Conservation (phyloP, 2,113 vertebrate species). For the Nymphicus hollandicus region DNA sequence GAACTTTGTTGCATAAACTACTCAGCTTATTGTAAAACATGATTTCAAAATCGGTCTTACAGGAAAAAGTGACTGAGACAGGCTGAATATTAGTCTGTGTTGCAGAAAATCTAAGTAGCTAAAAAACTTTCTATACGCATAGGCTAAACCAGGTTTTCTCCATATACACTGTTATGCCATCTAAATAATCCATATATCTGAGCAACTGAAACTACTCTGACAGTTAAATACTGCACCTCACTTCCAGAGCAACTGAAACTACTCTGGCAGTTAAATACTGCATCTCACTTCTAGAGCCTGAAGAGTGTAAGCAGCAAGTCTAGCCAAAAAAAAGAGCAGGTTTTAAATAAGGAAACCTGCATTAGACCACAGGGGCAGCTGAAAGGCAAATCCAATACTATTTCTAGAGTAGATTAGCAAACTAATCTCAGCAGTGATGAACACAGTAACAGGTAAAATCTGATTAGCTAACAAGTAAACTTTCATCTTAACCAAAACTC, state of each 20-base stretch:
- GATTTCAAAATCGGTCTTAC: not conserved
- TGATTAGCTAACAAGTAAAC: not conserved
- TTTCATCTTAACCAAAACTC: not conserved
- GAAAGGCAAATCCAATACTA: not conserved
- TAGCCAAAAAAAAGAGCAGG: not conserved
- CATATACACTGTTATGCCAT: not conserved
- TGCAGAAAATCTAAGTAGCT: not conserved
- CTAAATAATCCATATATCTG: not conserved
- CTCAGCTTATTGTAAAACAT: not conserved
- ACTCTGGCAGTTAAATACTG: not conserved
- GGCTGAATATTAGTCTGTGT: not conserved
- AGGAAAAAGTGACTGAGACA: not conserved
- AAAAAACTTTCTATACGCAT: not conserved
- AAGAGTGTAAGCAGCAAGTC: not conserved
- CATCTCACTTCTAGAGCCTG: not conserved
- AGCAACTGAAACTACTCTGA: not conserved
- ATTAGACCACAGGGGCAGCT: not conserved
- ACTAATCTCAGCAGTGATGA: slow-evolving; percentile 17
- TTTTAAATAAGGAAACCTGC: not conserved
- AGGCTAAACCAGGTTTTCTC: not conserved
- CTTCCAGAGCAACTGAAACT: not conserved
- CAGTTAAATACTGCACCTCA: not conserved
- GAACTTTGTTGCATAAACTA: not conserved
- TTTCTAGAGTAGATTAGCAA: not conserved
- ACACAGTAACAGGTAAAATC: not conserved